Evolutionary conservation across 2,797 vertebrate genomes (phyloP).

Genomic region (Mus spretus): DNA sequence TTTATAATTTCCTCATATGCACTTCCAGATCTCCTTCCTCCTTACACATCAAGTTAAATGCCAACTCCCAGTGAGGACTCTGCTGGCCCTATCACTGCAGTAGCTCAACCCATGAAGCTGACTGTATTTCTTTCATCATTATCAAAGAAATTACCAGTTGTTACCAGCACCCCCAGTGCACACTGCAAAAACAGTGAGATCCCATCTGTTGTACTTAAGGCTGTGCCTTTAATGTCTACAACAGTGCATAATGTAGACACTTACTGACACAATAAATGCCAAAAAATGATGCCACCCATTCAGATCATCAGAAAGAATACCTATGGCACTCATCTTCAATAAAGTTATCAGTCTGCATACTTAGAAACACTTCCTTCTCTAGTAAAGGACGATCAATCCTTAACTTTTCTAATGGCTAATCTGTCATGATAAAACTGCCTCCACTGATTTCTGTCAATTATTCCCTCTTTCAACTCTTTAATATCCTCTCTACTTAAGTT

Average conservation of each 20-base stretch:
- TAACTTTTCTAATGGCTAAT: slow-evolving; percentile 52
- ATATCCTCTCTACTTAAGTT: background rate
- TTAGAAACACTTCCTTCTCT: slow-evolving; percentile 39
- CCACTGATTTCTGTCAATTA: background rate
- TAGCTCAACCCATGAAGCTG: background rate
- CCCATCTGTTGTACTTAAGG: slow-evolving; percentile 10
- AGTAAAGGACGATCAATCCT: slow-evolving; percentile 50
- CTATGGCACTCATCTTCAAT: background rate
- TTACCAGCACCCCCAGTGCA: background rate
- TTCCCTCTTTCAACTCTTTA: background rate
- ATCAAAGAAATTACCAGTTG: slow-evolving; percentile 41
- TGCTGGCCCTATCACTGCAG: background rate
- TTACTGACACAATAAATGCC: slow-evolving; percentile 37
- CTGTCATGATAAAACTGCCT: slow-evolving; percentile 12
- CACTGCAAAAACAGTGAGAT: background rate
- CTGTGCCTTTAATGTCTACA: slow-evolving; percentile 32
- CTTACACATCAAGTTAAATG: slow-evolving; percentile 31
- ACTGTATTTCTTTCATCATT: slow-evolving; percentile 47
- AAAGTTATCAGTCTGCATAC: slow-evolving; percentile 29
- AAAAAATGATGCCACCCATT: slow-evolving; percentile 11
- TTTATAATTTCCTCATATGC: slow-evolving; percentile 59
- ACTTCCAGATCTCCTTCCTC: slow-evolving; percentile 22
- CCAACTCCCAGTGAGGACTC: slow-evolving; percentile 19
- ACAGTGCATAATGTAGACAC: background rate
- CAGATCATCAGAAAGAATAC: slow-evolving; percentile 53